Evolutionary conservation across 2,113 vertebrate genomes (phyloP).

Genomic region (Lonchura striata): DNA sequence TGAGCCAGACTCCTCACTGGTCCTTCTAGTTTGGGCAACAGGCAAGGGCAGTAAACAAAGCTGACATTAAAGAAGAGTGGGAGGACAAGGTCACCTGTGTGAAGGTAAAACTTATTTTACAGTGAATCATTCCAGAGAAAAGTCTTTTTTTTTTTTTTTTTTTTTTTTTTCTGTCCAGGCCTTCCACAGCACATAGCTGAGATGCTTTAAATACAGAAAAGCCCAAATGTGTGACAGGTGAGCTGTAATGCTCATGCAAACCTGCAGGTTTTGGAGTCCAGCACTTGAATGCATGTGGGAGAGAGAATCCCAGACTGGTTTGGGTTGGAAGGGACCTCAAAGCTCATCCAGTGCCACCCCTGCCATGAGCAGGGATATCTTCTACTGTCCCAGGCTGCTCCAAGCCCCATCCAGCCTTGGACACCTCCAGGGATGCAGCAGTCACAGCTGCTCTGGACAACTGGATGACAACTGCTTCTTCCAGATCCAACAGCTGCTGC

Average conservation of each 20-base stretch:
- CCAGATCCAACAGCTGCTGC: neutral
- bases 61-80: neutral
- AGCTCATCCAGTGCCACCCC: fast-evolving
- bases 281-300: neutral
- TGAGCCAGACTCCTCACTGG: neutral
- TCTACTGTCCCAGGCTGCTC: fast-evolving
- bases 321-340: neutral
- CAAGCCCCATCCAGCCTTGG: fast-evolving
- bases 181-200: neutral
- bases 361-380: neutral
- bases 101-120: neutral
- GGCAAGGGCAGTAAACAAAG: neutral
- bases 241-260: neutral
- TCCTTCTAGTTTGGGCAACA: conserved; percentile 15
- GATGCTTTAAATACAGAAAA: neutral
- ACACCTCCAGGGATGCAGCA: neutral
- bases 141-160: neutral
- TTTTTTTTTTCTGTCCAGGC: neutral
- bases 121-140: conserved; percentile 30
- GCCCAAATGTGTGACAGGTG: neutral
- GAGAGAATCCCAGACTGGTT: neutral
- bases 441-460: neutral
- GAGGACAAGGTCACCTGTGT: neutral
- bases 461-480: neutral
- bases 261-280: neutral